phyloP scores from a whole-genome alignment of 2,888 invertebrate species.

The Microdon myrmicae region DNA sequence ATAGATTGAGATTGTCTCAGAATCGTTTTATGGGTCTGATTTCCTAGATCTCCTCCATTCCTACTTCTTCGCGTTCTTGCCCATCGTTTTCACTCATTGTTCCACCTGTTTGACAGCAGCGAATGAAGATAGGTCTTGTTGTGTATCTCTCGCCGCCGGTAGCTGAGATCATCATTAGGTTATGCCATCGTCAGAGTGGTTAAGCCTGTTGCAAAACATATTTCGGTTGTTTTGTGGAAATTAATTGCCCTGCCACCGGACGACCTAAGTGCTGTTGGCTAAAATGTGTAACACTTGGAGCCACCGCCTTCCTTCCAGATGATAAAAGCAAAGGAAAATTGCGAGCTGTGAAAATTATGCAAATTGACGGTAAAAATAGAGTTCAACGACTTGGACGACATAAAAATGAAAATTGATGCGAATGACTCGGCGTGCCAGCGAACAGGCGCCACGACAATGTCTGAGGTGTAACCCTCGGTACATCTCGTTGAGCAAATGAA shows the following conservation, averaged over 20 bases:
- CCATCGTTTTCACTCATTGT: slow-evolving; percentile 11
- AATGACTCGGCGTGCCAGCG: slow-evolving; percentile 7
- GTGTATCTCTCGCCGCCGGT: slow-evolving; percentile 9
- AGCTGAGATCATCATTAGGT: slow-evolving; percentile 27
- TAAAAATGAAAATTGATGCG: too few species aligned
- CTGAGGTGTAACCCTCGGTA: too few species aligned
- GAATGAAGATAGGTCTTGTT: slow-evolving; percentile 11
- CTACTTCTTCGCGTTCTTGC: too few species aligned
- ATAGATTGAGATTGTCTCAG: slow-evolving; percentile 42
- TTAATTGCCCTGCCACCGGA: slow-evolving; percentile 48
- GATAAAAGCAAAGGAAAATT: slow-evolving; percentile 15
- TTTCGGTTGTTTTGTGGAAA: slow-evolving; percentile 27
- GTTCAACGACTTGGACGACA: slow-evolving; percentile 42
- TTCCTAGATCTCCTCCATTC: slow-evolving; percentile 41
- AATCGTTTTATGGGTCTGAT: slow-evolving; percentile 41
- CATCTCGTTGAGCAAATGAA: slow-evolving; percentile 28
- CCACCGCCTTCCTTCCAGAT: slow-evolving; percentile 4
- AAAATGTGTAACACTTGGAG: slow-evolving; percentile 43
- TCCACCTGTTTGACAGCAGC: slow-evolving; percentile 37
- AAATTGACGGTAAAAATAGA: slow-evolving; percentile 41
- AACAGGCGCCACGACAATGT: slow-evolving; percentile 24
- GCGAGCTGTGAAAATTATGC: slow-evolving; percentile 44
- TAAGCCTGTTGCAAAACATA: slow-evolving; percentile 34
- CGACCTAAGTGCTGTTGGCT: slow-evolving; percentile 21
- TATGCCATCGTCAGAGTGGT: slow-evolving; percentile 11